Evolutionary conservation across 2,797 vertebrate genomes (phyloP).

Genomic region (Muraenolepis orangiensis): DNA sequence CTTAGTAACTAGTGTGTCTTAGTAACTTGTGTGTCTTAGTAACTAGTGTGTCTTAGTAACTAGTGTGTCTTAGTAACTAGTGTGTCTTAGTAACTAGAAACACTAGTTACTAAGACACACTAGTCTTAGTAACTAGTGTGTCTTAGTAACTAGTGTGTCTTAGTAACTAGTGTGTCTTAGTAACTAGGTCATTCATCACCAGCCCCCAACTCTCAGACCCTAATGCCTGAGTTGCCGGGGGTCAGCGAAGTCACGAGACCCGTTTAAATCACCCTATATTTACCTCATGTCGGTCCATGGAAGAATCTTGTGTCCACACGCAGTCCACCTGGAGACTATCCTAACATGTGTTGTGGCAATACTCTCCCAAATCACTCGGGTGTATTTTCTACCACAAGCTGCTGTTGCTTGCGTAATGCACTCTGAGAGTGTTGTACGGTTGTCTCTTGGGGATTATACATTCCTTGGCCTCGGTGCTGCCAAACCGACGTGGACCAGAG

Average conservation of each 20-base stretch:
- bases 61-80: no score
- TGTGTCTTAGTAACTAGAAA: no score
- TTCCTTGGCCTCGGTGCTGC: background rate
- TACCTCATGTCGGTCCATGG: background rate
- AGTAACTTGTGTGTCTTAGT: no score
- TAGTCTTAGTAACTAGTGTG: no score
- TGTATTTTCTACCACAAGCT: background rate
- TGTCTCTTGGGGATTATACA: background rate
- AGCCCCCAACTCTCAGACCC: background rate
- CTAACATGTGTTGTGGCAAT: background rate
- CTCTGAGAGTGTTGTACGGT: background rate
- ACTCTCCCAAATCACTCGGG: background rate
- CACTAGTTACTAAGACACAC: no score
- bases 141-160: background rate
- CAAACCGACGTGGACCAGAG: background rate
- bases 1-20: no score
- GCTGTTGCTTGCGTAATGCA: background rate
- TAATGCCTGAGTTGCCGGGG: background rate
- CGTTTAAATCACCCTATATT: background rate
- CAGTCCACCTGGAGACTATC: background rate
- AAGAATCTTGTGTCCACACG: background rate
- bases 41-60: no score
- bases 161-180: background rate
- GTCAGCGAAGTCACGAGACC: background rate
- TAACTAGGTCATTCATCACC: background rate